Base-by-base conservation (phyloP, 2,797 vertebrate species). In the Mormyrops boulengeri region DNA sequence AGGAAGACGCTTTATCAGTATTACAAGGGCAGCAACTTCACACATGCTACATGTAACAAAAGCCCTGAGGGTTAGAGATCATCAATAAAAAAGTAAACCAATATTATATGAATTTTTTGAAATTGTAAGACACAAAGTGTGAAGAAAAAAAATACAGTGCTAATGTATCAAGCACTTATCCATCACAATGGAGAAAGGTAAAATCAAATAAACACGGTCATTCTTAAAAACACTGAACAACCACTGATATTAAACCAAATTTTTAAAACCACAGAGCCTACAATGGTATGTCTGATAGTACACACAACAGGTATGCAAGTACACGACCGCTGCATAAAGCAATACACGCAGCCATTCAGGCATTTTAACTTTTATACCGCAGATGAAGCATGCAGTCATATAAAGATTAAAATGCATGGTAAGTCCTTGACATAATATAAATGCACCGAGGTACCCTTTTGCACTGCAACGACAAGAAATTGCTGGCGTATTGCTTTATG, bases 1-100 rank as follows among this genome's bases (percentile, higher is more conserved):
- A 96, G 94, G 47, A 94, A 96, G 97, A 98, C 95, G 97, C 96
- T 97, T 97, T 94, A 97, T 99, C 98, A 99, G 98, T 97, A 97
- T 98, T 98, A 97, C 98, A 97, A 96, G 95, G 96, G 94, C 17
- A 26, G 89, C 85, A 87, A 30, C 3, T 6, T 19, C 1, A 55
- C 17, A 52, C 22, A 85, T 9, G 6, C 19, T n/a, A 47, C 38
- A 44, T 47, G 73, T 44, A n/a, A 19, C 17, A 41, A 2, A 80
- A 41, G 38, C 17, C 73, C 73, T 80, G 73, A 80, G 0, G 17
- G 38, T 19, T 44, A 47, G 38, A 47, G 38, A 80, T 80, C 17
- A 80, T 1, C 38, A 80, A 77, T 30, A 66, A 66, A 66, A 66
- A 44, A 19, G 4, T 19, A 80, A n/a, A 44, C 1, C 34, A 41